Conservation (phyloP, 2,113 vertebrate species). For the Myrmecobius fasciatus region DNA sequence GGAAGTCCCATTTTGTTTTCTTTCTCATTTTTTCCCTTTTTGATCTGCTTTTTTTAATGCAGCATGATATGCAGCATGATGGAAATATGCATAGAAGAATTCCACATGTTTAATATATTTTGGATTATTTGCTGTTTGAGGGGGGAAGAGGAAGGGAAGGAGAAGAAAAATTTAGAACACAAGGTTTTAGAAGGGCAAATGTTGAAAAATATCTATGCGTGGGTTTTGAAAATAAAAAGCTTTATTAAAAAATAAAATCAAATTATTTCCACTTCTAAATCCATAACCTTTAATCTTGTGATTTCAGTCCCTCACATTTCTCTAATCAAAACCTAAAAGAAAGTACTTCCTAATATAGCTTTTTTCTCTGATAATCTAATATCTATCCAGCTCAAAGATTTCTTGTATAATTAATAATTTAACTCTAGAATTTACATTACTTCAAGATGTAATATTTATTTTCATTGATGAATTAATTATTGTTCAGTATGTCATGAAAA, state of each 20-base stretch:
- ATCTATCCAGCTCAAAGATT: conserved; percentile 37
- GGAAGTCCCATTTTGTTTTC: too few relatives aligned
- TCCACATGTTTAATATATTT: too few relatives aligned
- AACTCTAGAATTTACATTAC: conserved; percentile 52
- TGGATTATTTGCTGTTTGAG: too few relatives aligned
- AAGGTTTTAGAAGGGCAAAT: too few relatives aligned
- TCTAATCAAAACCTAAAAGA: conserved; percentile 16
- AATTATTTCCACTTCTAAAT: not conserved
- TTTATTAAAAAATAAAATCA: not conserved
- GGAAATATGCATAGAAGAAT: too few relatives aligned
- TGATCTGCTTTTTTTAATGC: too few relatives aligned
- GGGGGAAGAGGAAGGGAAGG: too few relatives aligned
- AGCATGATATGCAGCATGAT: too few relatives aligned
- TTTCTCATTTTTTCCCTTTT: too few relatives aligned
- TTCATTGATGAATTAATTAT: conserved; percentile 72
- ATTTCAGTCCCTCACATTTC: conserved; percentile 17
- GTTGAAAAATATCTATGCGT: too few relatives aligned
- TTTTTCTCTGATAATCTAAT: conserved; percentile 24
- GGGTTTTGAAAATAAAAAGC: too few relatives aligned
- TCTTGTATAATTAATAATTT: conserved; percentile 69
- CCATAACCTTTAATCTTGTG: not conserved
- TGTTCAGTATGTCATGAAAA: conserved; percentile 69
- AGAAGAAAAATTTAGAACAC: too few relatives aligned
- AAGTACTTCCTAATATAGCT: not conserved
- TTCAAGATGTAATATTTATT: conserved; percentile 69